phyloP scores from a whole-genome alignment of 2,888 invertebrate species.

The Apamea monoglypha region DNA sequence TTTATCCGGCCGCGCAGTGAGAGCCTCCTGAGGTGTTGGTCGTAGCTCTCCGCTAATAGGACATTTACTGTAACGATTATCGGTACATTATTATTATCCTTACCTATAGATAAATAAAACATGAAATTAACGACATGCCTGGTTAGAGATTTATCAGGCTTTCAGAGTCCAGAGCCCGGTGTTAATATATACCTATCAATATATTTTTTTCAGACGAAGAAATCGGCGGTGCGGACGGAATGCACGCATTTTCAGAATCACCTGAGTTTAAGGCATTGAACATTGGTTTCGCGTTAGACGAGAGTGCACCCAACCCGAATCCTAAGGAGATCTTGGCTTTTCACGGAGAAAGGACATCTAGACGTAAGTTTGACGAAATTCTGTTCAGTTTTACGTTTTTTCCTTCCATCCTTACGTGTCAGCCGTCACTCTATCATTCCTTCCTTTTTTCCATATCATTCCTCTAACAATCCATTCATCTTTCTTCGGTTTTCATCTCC shows the following conservation, averaged over 20 bases:
- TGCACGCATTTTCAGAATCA: constrained; percentile 92
- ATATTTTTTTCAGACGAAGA: constrained; percentile 93
- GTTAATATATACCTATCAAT: neutral
- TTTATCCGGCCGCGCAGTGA: too few species aligned
- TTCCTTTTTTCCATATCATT: too few species aligned
- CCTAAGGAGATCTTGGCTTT: constrained; percentile 82
- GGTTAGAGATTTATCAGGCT: neutral
- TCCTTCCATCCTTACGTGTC: too few species aligned
- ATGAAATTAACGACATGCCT: neutral
- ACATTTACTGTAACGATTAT: too few species aligned
- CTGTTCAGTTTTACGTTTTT: neutral
- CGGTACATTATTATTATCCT: too few species aligned
- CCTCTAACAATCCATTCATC: too few species aligned
- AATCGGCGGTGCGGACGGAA: constrained; percentile 93
- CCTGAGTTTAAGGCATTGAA: constrained; percentile 93
- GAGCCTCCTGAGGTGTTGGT: too few species aligned
- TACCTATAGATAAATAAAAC: too few species aligned
- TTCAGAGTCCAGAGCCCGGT: neutral
- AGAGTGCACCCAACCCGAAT: constrained; percentile 89
- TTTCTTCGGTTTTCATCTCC: too few species aligned
- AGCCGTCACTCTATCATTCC: too few species aligned
- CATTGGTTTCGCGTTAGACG: constrained; percentile 94
- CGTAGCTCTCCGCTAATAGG: too few species aligned
- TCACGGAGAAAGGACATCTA: constrained; percentile 92
- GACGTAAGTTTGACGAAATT: constrained; percentile 90